phyloP scores from a whole-genome alignment of 2,888 invertebrate species.

The Drosophila maculinotata region DNA sequence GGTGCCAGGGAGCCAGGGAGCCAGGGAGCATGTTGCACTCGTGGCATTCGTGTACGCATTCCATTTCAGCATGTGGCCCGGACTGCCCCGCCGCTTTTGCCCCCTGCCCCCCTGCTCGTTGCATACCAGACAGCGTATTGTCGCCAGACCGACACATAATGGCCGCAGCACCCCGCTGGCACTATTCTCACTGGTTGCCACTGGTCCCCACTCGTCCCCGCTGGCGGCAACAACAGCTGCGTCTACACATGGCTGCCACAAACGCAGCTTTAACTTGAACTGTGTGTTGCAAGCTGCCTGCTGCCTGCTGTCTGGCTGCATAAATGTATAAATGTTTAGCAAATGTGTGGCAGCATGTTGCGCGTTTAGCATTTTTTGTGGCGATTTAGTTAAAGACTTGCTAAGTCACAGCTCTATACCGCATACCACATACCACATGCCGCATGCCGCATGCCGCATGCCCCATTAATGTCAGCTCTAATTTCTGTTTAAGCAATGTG shows the following conservation, averaged over 20 bases:
- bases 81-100: not conserved
- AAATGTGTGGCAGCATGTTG: conserved; percentile 29
- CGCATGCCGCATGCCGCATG: not conserved
- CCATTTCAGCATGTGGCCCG: conserved; percentile 43
- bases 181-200: too few species aligned
- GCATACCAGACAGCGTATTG: conserved; percentile 50
- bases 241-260: conserved; percentile 15
- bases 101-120: not conserved
- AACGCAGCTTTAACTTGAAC: conserved; percentile 14
- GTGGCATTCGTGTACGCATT: conserved; percentile 42
- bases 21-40: conserved; percentile 44
- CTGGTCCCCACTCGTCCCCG: too few species aligned
- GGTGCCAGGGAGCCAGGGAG: conserved; percentile 28
- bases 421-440: not conserved
- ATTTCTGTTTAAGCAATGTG: conserved; percentile 3
- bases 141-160: conserved; percentile 59
- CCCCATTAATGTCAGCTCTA: conserved; percentile 14
- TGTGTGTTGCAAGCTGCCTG: conserved; percentile 18
- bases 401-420: conserved; percentile 11
- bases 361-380: conserved; percentile 20
- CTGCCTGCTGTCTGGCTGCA: too few species aligned
- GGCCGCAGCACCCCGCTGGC: conserved; percentile 45
- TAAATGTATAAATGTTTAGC: conserved; percentile 10
- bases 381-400: conserved; percentile 17
- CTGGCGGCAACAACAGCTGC: conserved; percentile 42